phyloP scores from a whole-genome alignment of 2,888 invertebrate genomes.

The Stegana nigrithorax region DNA sequence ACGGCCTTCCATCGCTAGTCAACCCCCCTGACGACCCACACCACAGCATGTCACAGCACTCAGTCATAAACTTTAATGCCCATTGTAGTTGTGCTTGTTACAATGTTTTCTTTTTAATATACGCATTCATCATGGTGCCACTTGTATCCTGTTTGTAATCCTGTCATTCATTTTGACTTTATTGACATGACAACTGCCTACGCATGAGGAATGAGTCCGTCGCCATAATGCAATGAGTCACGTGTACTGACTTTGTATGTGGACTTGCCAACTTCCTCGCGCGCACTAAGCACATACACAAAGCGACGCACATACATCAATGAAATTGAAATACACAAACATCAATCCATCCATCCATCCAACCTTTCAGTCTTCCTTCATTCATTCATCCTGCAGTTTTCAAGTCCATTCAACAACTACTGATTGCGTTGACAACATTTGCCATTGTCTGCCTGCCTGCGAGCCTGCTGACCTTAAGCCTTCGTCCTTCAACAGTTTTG shows the following conservation, averaged over 20 bases:
- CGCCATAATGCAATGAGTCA: constrained; percentile 38
- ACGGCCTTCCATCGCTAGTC: too few relatives aligned
- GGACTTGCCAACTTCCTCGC: not conserved
- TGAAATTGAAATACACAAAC: constrained; percentile 53
- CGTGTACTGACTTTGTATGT: too few relatives aligned
- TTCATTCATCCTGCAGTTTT: constrained; percentile 19
- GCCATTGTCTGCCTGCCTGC: constrained; percentile 38
- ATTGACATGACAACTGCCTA: constrained; percentile 48
- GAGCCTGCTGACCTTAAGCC: not conserved
- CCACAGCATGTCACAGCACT: not conserved
- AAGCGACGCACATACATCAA: constrained; percentile 29
- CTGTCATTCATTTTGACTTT: constrained; percentile 59
- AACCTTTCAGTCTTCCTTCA: constrained; percentile 12
- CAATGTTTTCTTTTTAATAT: constrained; percentile 41
- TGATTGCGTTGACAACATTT: constrained; percentile 58
- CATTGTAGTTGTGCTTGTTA: constrained; percentile 23
- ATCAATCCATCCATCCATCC: constrained; percentile 6
- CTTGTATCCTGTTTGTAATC: constrained; percentile 52
- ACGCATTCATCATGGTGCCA: constrained; percentile 41
- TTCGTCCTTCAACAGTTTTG: not conserved
- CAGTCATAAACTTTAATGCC: not conserved
- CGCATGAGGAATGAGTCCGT: constrained; percentile 5
- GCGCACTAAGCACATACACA: not conserved
- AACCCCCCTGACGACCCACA: not conserved
- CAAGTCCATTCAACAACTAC: not conserved